Base-by-base conservation (phyloP, 2,797 vertebrate genomes). In the Cirrhinus mrigala region DNA sequence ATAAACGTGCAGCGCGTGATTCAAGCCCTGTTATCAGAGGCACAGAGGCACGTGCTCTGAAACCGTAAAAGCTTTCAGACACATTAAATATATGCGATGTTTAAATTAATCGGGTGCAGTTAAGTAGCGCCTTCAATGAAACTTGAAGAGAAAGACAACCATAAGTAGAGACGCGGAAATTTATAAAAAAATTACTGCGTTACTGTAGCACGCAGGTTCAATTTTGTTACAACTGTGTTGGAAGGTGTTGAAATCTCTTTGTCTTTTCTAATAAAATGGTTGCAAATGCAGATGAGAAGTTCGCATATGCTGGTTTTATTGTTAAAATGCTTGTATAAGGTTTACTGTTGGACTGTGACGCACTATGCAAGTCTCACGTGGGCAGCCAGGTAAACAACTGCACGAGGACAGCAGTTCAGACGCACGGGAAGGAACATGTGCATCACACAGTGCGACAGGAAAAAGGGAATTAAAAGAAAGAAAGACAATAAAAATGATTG, bases 361-460 rank as follows among this genome's bases (percentile, higher is more conserved):
- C 76, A 29, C n/a, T 20, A n/a, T 18, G 16, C 10, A 18, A 40
- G 66, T 27, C 40, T 75, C 81, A 50, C 56, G 58, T 40, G 77
- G n/a, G 24, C 15, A 73, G n/a, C 71, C 79, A 82, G 78, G 82
- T 85, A 85, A 87, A 89, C 84, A 89, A 46, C 37, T 22, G 50
- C 11, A 54, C 37, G 76, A 75, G 76, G 75, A 29, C 52, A 6
- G 22, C 46, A 46, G 54, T 11, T 5, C 50, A 48, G 48, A 52
- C 18, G 15, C 87, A 82, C 48, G 29, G 1, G 46, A 68, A 58
- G 4, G 27, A 68, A 40, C 78, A 79, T 66, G 76, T 82, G 87
- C 66, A 62, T 68, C 56, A 68, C 76, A 29, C 18, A 44, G 68
- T 40, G 50, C 52, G 40, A 77, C 20, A 77, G 20, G 6, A 16